Evolutionary conservation across 1,140 invertebrate species (phyloP), one percentile per base, ranked within the genome.

Genomic region (Solen grandis): DNA sequence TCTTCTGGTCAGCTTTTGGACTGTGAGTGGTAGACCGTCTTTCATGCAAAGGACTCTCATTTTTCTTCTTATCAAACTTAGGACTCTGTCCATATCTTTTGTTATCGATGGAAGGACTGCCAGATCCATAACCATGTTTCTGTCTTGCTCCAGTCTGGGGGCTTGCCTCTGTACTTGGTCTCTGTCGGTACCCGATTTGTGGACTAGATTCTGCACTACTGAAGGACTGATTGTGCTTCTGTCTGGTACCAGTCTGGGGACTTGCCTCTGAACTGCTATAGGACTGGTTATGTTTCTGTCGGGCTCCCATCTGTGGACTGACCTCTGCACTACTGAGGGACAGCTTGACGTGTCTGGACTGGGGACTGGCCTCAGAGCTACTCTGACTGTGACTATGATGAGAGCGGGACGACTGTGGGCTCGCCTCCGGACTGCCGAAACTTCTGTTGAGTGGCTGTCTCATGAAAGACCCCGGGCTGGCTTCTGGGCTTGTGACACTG

Each of bases 121-220:
- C n/a, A 29, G 22, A 46, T 69, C 62, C 35, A 50, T 63, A 65
- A 46, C 52, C 50, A 52, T 29, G 25, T 78, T 76, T 62, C 29
- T 76, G 65, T 82, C 73, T 72, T 16, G 66, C 52, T 36, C 66
- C 59, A 13, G 69, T 52, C 36, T 77, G 66, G 3, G 81, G 75
- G 69, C 81, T 83, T 16, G 57, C 68, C 52, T 73, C 68, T n/a
- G 68, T 31, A 46, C 52, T 60, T 38, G 29, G 25, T 78, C 69
- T 62, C 29, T 76, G 65, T 82, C 73, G 65, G 19, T 55, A 35
- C 31, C 66, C 59, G 8, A 68, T 52, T 50, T 77, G 66, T 1
- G 81, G 75, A 74, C 81, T 83, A 16, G 57, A 57, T 55, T 73
- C 68, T n/a, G 68, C 36, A 79, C 74, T 74, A 31, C 59, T 73